Base-by-base conservation (phyloP, 2,888 invertebrate genomes). In the Xestia sexstrigata region DNA sequence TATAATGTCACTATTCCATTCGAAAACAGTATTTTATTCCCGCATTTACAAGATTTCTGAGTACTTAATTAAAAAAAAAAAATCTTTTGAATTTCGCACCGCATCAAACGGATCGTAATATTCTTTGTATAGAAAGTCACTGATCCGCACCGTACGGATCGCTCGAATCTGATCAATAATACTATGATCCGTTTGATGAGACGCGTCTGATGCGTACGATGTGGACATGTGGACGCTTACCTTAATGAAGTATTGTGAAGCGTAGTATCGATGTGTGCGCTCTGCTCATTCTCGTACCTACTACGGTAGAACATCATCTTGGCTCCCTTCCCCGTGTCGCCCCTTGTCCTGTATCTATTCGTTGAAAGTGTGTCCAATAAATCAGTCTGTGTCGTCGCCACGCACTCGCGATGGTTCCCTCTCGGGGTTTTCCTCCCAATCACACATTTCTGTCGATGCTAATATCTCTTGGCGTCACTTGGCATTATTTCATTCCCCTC, bases 361-460 rank as follows among this genome's bases (percentile, higher is more conserved):
- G 87, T 79, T 87, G n/a, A n/a, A 85, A 87, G 72, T 79, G 79
- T 63, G 77, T 78, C 66, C 63, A 68, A 88, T 88, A 83, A 88
- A 88, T 88, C 88, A 86, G 78, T 65, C 23, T 26, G 39, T 26
- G 86, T 68, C 72, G 76, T 42, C 62, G 23, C 60, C 74, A 66
- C 60, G 65, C 79, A 70, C 30, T 67, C 45, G 39, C 78, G 45
- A 78, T 78, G 74, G 78, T 78, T 70, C 76, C 70, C 65, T n/a
- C 45, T 73, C 42, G n/a, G 62, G n/a, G 67, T 42, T 15, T 79
- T 75, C 65, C 60, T 72, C 26, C 49, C 47, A 15, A 6, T 63
- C 30, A 75, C 47, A 71, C 76, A 75, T 75, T 72, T 20, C 49
- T 35, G 63, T 84, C 69, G 26, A 52, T 67, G 60, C 70, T 71